Evolutionary conservation across 1,140 invertebrate species (phyloP).

Genomic region (Arion vulgaris): DNA sequence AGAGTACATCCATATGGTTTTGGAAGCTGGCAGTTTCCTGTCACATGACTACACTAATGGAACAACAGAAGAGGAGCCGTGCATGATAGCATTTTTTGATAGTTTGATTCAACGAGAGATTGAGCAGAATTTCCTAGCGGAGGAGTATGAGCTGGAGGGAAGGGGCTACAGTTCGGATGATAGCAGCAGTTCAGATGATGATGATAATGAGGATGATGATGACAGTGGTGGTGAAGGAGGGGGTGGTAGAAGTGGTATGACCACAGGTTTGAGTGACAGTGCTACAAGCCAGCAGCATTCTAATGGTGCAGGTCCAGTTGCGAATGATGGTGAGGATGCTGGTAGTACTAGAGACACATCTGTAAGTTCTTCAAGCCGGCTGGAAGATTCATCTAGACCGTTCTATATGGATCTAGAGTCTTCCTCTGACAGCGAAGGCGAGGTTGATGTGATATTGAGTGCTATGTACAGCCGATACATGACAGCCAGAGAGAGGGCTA

Average conservation of each 20-base stretch:
- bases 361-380: background rate
- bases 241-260: background rate
- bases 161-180: conserved; percentile 38
- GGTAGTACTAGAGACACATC: background rate
- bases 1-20: conserved; percentile 87
- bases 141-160: conserved; percentile 43
- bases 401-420: conserved; percentile 20
- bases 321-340: background rate
- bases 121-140: conserved; percentile 75
- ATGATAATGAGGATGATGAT: background rate
- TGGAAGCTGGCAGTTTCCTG: conserved; percentile 80
- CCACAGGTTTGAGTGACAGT: background rate
- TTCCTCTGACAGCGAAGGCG: conserved; percentile 34
- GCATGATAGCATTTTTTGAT: conserved; percentile 98
- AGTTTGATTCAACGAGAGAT: conserved; percentile 91
- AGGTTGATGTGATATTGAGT: conserved; percentile 35
- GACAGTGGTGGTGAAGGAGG: conserved; percentile 39
- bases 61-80: conserved; percentile 89
- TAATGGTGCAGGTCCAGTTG: background rate
- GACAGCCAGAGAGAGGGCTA: conserved; percentile 15
- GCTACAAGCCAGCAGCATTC: background rate
- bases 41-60: conserved; percentile 80
- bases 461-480: conserved; percentile 39
- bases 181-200: background rate
- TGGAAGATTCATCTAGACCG: background rate